phyloP scores from a whole-genome alignment of 2,888 invertebrate genomes.

The Tetramorium bicarinatum region DNA sequence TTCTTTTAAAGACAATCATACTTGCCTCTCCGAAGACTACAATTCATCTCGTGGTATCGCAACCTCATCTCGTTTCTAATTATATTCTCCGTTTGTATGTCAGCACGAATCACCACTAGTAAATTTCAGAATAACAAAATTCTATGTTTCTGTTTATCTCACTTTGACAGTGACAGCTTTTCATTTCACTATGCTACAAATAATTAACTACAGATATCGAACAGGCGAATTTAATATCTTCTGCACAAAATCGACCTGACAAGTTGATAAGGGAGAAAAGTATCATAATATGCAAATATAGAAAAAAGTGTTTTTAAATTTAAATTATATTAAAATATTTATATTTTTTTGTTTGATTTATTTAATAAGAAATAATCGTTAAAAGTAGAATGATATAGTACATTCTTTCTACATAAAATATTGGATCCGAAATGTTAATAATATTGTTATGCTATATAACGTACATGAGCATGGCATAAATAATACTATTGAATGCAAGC shows the following conservation, averaged over 20 bases:
- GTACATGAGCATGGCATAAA: constrained; percentile 2
- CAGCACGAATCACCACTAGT: constrained; percentile 10
- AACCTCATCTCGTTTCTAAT: constrained; percentile 44
- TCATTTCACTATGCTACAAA: constrained; percentile 47
- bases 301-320: neutral
- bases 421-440: neutral
- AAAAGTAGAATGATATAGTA: neutral
- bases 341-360: neutral
- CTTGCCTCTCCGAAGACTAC: neutral
- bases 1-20: constrained; percentile 32
- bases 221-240: constrained; percentile 20
- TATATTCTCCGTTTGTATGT: constrained; percentile 44
- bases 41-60: neutral
- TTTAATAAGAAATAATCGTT: neutral
- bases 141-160: constrained; percentile 45
- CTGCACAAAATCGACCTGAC: constrained; percentile 14
- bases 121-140: constrained; percentile 6
- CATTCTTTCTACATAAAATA: neutral
- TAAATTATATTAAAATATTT: constrained; percentile 2
- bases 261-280: constrained; percentile 23
- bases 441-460: neutral
- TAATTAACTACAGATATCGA: constrained; percentile 62
- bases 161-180: constrained; percentile 42
- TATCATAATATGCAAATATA: neutral
- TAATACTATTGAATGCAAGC: constrained; percentile 14